Evolutionary conservation across 2,888 invertebrate genomes (phyloP), one percentile per base, ranked within the genome.

Genomic region (Melipona bicolor): DNA sequence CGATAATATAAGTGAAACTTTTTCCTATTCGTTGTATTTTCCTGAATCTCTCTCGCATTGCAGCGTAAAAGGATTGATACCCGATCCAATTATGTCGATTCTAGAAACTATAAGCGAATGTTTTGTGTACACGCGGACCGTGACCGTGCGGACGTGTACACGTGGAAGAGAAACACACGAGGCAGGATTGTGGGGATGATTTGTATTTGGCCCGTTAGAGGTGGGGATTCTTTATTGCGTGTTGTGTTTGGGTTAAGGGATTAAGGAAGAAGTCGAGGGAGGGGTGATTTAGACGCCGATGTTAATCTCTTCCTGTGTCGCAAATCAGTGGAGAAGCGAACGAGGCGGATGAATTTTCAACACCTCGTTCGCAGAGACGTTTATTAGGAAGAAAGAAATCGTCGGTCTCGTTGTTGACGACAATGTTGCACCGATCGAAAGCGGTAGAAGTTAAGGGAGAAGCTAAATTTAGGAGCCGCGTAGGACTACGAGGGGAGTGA

Each of bases 101-200:
- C 4, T 1, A 61, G 24, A 19, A 9, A 9, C 61, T 27, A 19
- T 19, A 27, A 11, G 61, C 19, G 61, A 69, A 19, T 36, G 1
- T 69, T 69, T 69, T 3, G 19, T n/a, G 27, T 32, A 27, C 11
- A 1, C 2, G 19, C 32, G 4, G 19, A 24, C 11, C 52, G 9
- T 65, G 52, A 52, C 62, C 74, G 69, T 69, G 32, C 24, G 50
- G 11, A 52, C 52, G 54, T 19, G n/a, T 56, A 56, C 70, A 67
- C 65, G 74, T 67, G 74, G 43, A 67, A 49, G 21, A 43, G 36
- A 54, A 32, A 54, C 64, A 54, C 64, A 65, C 65, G 65, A 54
- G 74, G 74, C 24, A 54, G 74, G 74, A 43, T 24, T 21, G 54
- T 17, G 56, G 27, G 2, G 43, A 15, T 24, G 54, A 75, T 75